Conservation (phyloP, 2,888 invertebrate species). For the Colletes collaris region DNA sequence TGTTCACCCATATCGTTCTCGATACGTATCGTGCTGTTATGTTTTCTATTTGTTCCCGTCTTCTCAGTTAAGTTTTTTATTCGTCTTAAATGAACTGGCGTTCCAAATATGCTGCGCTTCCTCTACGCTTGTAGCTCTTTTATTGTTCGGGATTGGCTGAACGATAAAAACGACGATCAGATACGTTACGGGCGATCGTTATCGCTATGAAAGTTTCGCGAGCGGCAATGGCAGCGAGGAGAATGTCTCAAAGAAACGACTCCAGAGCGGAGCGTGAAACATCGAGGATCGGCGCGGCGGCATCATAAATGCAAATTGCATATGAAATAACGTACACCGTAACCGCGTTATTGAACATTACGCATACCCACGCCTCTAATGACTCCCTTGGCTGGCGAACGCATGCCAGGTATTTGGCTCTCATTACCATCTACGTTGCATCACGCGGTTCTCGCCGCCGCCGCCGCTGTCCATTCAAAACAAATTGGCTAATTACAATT, state of each 20-base stretch:
- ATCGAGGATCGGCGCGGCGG: conserved; percentile 5
- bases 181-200: not conserved
- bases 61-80: no score
- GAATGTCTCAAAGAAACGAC: conserved; percentile 12
- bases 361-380: conserved; percentile 53
- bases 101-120: no score
- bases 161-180: not conserved
- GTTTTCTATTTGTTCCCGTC: no score
- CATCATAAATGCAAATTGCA: conserved; percentile 52
- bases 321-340: conserved; percentile 46
- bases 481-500: conserved; percentile 62
- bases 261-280: not conserved
- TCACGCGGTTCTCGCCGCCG: conserved; percentile 30
- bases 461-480: conserved; percentile 38
- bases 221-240: not conserved
- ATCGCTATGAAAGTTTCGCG: not conserved
- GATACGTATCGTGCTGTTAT: no score
- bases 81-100: no score
- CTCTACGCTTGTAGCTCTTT: no score
- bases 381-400: conserved; percentile 46
- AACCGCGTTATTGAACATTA: conserved; percentile 56
- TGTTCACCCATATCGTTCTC: no score
- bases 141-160: not conserved
- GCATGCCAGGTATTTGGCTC: conserved; percentile 53
- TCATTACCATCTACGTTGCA: conserved; percentile 60